A percentile compares a stretch with the other conserved stretches of the same genome.
These are phyloP conservation scores for Caerostris extrusa DNA, from an alignment of 1,140 invertebrate species.

Conservation along the genomic window DNA sequence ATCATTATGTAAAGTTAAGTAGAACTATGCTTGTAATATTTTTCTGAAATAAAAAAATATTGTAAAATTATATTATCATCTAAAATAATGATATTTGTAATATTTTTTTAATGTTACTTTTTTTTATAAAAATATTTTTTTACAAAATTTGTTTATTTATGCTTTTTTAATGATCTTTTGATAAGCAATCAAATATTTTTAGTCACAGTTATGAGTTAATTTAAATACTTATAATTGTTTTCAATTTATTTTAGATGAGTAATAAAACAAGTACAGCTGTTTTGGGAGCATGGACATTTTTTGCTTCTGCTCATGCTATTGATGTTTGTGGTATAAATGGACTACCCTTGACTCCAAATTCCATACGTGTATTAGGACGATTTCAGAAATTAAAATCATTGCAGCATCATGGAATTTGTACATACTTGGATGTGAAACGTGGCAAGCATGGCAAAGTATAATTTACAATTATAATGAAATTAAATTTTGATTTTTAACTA, in stretches of 20 bases:
- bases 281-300: constrained; percentile 77
- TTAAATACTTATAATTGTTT: not conserved
- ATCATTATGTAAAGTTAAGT: too few relatives aligned
- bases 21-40: too few relatives aligned
- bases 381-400: constrained; percentile 92
- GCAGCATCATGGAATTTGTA: constrained; percentile 90
- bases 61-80: too few relatives aligned
- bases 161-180: too few relatives aligned
- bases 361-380: constrained; percentile 94
- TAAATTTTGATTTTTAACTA: not conserved
- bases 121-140: too few relatives aligned
- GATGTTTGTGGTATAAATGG: constrained; percentile 98
- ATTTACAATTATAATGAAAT: not conserved
- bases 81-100: too few relatives aligned
- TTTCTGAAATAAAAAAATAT: too few relatives aligned
- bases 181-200: too few relatives aligned
- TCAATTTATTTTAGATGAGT: constrained; percentile 43
- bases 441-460: constrained; percentile 93
- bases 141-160: too few relatives aligned
- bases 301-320: constrained; percentile 83
- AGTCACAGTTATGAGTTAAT: not conserved
- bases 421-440: constrained; percentile 94
- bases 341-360: constrained; percentile 96
- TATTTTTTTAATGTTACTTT: too few relatives aligned
- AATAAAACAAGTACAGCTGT: constrained; percentile 19